Evolutionary conservation across 2,888 invertebrate genomes (phyloP).

Genomic region (Fragum whitleyi): DNA sequence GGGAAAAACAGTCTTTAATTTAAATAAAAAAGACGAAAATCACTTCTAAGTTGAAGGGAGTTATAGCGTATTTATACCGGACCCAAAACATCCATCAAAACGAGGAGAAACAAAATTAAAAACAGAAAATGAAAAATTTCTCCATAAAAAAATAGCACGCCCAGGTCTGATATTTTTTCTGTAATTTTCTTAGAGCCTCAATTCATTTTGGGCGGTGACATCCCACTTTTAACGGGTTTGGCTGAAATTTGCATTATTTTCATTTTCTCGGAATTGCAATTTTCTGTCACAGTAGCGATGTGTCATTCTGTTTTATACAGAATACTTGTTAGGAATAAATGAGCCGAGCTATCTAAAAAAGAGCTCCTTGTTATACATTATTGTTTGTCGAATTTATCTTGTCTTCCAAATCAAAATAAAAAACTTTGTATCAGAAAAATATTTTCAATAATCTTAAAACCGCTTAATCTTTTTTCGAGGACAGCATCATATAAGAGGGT

Average conservation of each 20-base stretch:
- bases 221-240: constrained; percentile 40
- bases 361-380: too few species aligned
- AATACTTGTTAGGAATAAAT: constrained; percentile 58
- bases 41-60: constrained; percentile 9
- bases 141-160: neutral
- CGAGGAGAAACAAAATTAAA: constrained; percentile 18
- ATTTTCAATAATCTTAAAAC: too few species aligned
- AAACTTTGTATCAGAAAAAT: too few species aligned
- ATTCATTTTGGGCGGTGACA: constrained; percentile 30
- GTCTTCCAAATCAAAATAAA: too few species aligned
- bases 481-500: too few species aligned
- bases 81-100: constrained; percentile 19
- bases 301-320: constrained; percentile 61
- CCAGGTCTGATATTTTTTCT: constrained; percentile 18
- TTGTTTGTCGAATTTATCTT: too few species aligned
- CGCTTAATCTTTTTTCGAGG: too few species aligned
- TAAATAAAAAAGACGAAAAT: neutral
- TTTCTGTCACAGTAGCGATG: constrained; percentile 59
- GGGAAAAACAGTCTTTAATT: constrained; percentile 17
- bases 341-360: neutral
- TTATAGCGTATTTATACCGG: constrained; percentile 16
- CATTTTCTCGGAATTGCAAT: constrained; percentile 65
- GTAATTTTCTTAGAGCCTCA: constrained; percentile 46
- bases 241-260: constrained; percentile 67
- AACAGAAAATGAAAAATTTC: constrained; percentile 18